These are phyloP conservation scores for Bombylius major DNA, from an alignment of 2,888 invertebrate genomes.

Conservation along the genomic window DNA sequence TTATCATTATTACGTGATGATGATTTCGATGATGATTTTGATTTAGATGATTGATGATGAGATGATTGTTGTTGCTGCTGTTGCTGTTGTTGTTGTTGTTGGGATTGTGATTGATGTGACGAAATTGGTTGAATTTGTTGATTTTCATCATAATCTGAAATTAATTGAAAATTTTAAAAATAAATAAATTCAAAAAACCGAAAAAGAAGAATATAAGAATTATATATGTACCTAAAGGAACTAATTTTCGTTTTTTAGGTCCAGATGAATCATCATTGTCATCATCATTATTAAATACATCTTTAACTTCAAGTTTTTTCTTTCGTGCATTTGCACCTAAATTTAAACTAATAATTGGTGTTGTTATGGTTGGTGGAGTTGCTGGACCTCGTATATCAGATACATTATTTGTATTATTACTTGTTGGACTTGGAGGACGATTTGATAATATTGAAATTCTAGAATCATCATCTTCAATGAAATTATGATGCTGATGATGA, in stretches of 20 bases:
- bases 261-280: conserved; percentile 46
- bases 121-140: conserved; percentile 7
- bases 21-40: conserved; percentile 4
- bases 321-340: conserved; percentile 41
- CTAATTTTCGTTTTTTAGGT: conserved; percentile 62
- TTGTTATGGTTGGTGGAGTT: conserved; percentile 27
- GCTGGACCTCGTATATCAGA: conserved; percentile 14
- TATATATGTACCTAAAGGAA: conserved; percentile 54
- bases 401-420: conserved; percentile 17
- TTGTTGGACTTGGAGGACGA: conserved; percentile 12
- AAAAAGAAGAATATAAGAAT: not conserved
- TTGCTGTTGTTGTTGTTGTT: conserved; percentile 1
- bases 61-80: conserved; percentile 3
- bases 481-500: conserved; percentile 3
- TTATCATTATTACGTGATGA: conserved; percentile 4
- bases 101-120: conserved; percentile 4
- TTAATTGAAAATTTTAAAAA: not conserved
- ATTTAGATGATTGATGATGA: conserved; percentile 8
- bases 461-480: conserved; percentile 34
- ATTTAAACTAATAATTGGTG: conserved; percentile 36
- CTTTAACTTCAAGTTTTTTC: conserved; percentile 68
- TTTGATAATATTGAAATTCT: conserved; percentile 34
- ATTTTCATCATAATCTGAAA: conserved; percentile 31
- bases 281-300: conserved; percentile 78
- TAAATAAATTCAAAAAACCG: not conserved